Base-by-base conservation (phyloP, 2,888 invertebrate genomes). In the Lochmaea crataegi region DNA sequence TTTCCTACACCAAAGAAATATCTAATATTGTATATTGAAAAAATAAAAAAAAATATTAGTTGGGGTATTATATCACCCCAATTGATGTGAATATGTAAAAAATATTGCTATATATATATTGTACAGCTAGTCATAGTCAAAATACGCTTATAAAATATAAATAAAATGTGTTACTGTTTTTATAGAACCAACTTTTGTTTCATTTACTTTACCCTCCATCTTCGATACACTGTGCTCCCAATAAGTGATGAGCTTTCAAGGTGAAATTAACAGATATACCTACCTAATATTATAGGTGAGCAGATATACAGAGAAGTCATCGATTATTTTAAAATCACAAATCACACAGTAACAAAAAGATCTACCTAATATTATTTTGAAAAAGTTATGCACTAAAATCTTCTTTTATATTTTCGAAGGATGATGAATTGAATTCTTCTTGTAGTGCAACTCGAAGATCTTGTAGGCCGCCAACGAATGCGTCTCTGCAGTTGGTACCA, bases 51-150 rank as follows among this genome's bases (percentile, higher is more conserved):
- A 82, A 82, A 81, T 76, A 75, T 77, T 73, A 77, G 74, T 74
- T 75, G 71, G 76, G 76, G 66, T 53, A 75, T 71, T 80, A 76
- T 79, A 79, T 77, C 71, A 75, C 75, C 74, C 76, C 71, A 75
- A 70, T 78, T 79, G 78, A 80, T 81, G 86, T 86, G 85, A 85
- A 86, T 86, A 85, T 86, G 85, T 86, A 86, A 83, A 86, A 85
- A 83, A 84, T 83, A 85, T 83, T 83, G 84, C 85, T 85, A 83
- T 83, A 85, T 84, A 22, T 22, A 86, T 86, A 86, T 85, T 87
- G 87, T 87, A 87, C 87, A 87, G 87, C 87, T 87, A 87, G 87
- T 87, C 87, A 87, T 87, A 87, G 87, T 86, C 84, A 85, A 85
- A 84, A 86, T 87, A 87, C 87, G 87, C 87, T 87, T 87, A 86